phyloP scores from a whole-genome alignment of 1,140 invertebrate genomes.

The Euura lappo region DNA sequence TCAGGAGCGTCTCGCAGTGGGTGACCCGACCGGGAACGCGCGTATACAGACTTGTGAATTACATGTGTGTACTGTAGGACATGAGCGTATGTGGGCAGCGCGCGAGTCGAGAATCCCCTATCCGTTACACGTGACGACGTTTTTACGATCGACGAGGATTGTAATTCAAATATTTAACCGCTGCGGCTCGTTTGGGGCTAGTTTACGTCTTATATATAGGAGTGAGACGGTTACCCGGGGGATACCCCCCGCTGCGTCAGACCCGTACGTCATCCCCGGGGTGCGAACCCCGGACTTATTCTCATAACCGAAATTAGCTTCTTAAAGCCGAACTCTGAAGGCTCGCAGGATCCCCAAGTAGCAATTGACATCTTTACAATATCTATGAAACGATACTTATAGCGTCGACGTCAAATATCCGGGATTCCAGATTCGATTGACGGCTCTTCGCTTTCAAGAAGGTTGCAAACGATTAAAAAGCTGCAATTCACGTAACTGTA shows the following conservation, averaged over 20 bases:
- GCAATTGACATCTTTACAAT: too few species aligned
- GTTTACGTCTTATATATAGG: constrained; percentile 46
- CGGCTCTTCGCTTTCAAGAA: too few species aligned
- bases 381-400: too few species aligned
- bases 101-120: constrained; percentile 27
- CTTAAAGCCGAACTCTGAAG: too few species aligned
- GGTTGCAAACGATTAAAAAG: too few species aligned
- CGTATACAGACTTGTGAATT: neutral
- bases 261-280: constrained; percentile 52
- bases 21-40: neutral
- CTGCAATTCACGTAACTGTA: too few species aligned
- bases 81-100: neutral
- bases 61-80: neutral
- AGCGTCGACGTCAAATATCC: too few species aligned
- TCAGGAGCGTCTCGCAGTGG: neutral
- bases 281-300: constrained; percentile 35
- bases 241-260: constrained; percentile 50
- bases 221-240: constrained; percentile 18
- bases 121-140: constrained; percentile 54
- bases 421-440: too few species aligned
- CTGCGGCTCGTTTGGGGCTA: constrained; percentile 46
- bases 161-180: constrained; percentile 57
- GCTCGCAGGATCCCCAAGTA: too few species aligned
- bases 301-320: neutral
- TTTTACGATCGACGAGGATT: constrained; percentile 52